Percentiles rank a stretch among this genome's conserved stretches.
Evolutionary conservation across 2,113 vertebrate genomes (phyloP).

Genomic region (crab-eating macaque (Macaca fascicularis)): T2T-MFA8v1.1 NC_088385.1:54466501-54467000

Average conservation of each 20-base stretch:
- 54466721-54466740: background rate
- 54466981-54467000: background rate
- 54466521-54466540: background rate
- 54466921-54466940: background rate
- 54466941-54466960: background rate
- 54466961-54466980: background rate
- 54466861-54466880: background rate
- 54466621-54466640: background rate
- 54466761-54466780: background rate
- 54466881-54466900: background rate
- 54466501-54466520: background rate
- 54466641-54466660: background rate
- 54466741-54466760: background rate
- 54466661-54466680: background rate
- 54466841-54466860: background rate
- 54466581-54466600: background rate
- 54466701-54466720: background rate
- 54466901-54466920: background rate
- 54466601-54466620: background rate
- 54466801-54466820: background rate
- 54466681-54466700: background rate
- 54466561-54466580: background rate
- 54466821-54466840: background rate
- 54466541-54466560: background rate
- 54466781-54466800: background rate